Evolutionary conservation across 2,113 vertebrate species (phyloP).

Genomic region (Paracanthobrama guichenoti): DNA sequence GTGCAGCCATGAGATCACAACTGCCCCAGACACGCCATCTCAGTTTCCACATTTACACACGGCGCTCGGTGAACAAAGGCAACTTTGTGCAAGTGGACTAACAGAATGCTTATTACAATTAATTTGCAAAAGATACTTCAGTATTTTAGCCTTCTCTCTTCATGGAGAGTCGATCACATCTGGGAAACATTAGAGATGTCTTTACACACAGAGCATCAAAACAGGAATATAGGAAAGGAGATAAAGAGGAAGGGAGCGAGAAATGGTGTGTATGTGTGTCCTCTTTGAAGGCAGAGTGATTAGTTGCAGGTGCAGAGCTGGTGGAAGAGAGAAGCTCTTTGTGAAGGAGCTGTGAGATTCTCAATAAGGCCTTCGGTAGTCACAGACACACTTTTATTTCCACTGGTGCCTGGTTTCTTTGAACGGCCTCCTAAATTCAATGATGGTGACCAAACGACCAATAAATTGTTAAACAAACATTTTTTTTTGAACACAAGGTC

Average conservation of each 20-base stretch:
- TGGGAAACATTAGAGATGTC: conserved; percentile 52
- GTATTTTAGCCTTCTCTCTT: conserved; percentile 12
- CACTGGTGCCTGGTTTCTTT: conserved; percentile 34
- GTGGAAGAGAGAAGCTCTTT: conserved; percentile 57
- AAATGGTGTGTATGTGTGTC: conserved; percentile 4
- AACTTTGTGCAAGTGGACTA: conserved; percentile 42
- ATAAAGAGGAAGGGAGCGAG: conserved; percentile 14
- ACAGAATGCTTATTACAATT: conserved; percentile 14
- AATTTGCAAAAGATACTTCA: neutral
- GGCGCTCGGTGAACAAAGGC: conserved; percentile 29
- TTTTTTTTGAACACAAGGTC: neutral
- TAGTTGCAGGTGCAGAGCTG: conserved; percentile 64
- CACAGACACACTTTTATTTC: conserved; percentile 71
- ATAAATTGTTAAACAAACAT: neutral
- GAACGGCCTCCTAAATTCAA: conserved; percentile 60
- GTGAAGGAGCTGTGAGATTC: conserved; percentile 50
- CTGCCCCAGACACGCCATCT: conserved; percentile 16
- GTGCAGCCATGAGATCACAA: conserved; percentile 43
- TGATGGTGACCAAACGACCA: conserved; percentile 25
- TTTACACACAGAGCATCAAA: conserved; percentile 38
- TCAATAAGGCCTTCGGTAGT: conserved; percentile 58
- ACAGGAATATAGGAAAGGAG: conserved; percentile 19
- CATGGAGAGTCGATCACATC: conserved; percentile 41
- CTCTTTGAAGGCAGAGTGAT: conserved; percentile 46
- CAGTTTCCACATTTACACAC: conserved; percentile 38